Conservation (phyloP, 2,888 invertebrate species). For the Sarcophaga subvicina region DNA sequence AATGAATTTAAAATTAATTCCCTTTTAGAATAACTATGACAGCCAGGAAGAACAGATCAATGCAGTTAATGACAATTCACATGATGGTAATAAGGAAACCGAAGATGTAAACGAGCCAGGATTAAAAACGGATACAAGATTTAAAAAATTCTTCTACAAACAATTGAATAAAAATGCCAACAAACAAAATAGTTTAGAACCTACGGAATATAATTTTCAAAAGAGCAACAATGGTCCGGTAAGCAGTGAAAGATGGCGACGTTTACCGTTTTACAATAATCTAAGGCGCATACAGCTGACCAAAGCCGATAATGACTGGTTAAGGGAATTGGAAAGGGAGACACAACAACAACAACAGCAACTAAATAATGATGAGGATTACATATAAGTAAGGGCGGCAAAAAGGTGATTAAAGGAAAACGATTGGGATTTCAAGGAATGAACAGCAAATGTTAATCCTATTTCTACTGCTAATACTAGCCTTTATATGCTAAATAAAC, state of each 20-base stretch:
- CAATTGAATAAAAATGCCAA: slow-evolving; percentile 34
- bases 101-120: slow-evolving; percentile 4
- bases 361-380: slow-evolving; percentile 41
- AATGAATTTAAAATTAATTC: background rate
- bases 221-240: background rate
- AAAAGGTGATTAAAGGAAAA: background rate
- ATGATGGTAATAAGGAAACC: background rate
- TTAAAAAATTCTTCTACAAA: slow-evolving; percentile 45
- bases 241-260: slow-evolving; percentile 61
- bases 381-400: slow-evolving; percentile 46
- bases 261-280: slow-evolving; percentile 49
- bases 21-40: slow-evolving; percentile 39
- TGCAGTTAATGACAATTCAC: background rate
- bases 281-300: slow-evolving; percentile 14
- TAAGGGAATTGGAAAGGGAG: slow-evolving; percentile 50
- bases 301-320: slow-evolving; percentile 41
- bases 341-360: background rate
- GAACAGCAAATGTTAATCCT: slow-evolving; percentile 1
- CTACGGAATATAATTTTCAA: background rate
- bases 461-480: slow-evolving; percentile 28
- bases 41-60: slow-evolving; percentile 47
- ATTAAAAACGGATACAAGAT: slow-evolving; percentile 19
- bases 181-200: slow-evolving; percentile 27
- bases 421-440: background rate
- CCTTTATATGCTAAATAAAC: background rate